Base-by-base conservation (phyloP, 2,113 vertebrate species). In the Pyxicephalus adspersus region DNA sequence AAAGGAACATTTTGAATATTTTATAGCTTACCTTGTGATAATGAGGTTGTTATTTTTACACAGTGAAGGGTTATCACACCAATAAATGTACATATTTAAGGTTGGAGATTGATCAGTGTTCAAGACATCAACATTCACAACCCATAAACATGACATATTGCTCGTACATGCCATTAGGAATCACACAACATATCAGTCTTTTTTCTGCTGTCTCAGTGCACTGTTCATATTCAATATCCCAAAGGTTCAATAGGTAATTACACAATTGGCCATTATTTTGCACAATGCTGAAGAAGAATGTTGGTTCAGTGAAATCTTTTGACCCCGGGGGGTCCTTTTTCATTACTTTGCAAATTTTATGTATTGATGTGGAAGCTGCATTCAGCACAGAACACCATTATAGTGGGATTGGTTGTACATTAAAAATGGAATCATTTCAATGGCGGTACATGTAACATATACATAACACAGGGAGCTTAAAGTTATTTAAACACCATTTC, bases 181-280 rank as follows among this genome's bases (percentile, higher is more conserved):
- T 55, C 25, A 31, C 22, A 20, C 52, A 5, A 5, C 18, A 20
- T 29, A 52, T 55, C 51, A n/a, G 3, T n/a, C 51, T 68, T 17
- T 7, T 34, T 4, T 22, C n/a, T 16, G 15, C 16, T 15, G 31
- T 34, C 6, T 6, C 3, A 18, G n/a, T 9, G 50, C 50, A 51
- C 16, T 19, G 18, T 34, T 57, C 19, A 25, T 57, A 17, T 73
- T 7, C 52, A 22, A 55, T 54, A 73, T n/a, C 52, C 70, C 25
- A 26, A 18, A 57, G 68, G 70, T 34, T 57, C 55, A 73, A 29
- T 57, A 9, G 54, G 50, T 57, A 15, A 57, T 73, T 73, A 73
- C 26, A 17, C 51, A 20, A 52, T 23, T 18, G 22, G 70, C 16
- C 52, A 73, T 73, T 73, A 73, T 34, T n/a, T 13, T 57, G 26